Conservation (phyloP, 1,140 invertebrate species). For the Pseudobourletiella spinata region DNA sequence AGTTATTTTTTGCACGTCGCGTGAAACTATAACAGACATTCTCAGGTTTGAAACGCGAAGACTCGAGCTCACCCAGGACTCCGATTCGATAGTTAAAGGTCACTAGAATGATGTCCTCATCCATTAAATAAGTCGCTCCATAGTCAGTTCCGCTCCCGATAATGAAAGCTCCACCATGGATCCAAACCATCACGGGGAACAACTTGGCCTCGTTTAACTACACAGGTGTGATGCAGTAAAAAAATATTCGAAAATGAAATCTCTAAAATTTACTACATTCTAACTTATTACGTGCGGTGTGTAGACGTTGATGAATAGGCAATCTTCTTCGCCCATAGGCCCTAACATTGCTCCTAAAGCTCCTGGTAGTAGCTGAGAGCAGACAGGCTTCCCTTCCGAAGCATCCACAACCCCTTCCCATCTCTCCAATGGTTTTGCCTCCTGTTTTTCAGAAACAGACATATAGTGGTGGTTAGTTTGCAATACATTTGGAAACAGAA, state of each 20-base stretch:
- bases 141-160: slow-evolving; percentile 20
- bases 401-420: neutral
- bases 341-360: neutral
- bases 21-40: too few species aligned
- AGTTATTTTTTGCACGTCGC: too few species aligned
- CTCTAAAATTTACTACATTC: neutral
- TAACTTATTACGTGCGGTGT: neutral
- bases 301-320: slow-evolving; percentile 17
- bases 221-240: too few species aligned
- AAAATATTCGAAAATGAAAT: neutral
- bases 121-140: slow-evolving; percentile 25
- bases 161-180: slow-evolving; percentile 43
- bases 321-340: slow-evolving; percentile 5
- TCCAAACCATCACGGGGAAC: slow-evolving; percentile 46
- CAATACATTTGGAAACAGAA: neutral
- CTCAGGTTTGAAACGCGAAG: neutral
- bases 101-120: slow-evolving; percentile 28
- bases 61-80: slow-evolving; percentile 11
- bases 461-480: neutral
- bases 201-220: neutral
- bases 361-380: neutral
- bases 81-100: slow-evolving; percentile 32
- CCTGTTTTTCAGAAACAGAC: neutral
- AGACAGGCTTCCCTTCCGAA: neutral
- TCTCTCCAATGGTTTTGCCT: neutral